These are phyloP conservation scores for Leucophora obtusa DNA, from an alignment of 2,888 invertebrate genomes.

Conservation along the genomic window DNA sequence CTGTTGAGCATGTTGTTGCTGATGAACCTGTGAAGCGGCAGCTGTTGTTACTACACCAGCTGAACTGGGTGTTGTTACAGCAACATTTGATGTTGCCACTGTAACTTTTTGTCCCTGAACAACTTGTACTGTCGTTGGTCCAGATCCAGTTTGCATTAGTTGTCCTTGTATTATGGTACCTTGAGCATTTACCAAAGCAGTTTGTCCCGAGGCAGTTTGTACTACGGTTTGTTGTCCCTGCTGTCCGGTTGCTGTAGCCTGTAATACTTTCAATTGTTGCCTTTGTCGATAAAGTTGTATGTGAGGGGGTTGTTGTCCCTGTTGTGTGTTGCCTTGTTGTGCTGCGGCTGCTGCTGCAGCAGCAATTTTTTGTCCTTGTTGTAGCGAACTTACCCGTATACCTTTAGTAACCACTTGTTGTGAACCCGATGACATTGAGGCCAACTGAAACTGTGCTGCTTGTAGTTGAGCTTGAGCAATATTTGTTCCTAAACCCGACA, in stretches of 20 bases:
- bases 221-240: constrained; percentile 72
- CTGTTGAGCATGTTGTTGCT: constrained; percentile 74
- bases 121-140: constrained; percentile 71
- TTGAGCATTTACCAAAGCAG: constrained; percentile 73
- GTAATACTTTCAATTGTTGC: constrained; percentile 76
- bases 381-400: constrained; percentile 76
- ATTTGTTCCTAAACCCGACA: constrained; percentile 75
- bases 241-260: constrained; percentile 67
- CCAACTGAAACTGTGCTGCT: constrained; percentile 75
- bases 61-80: constrained; percentile 67
- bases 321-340: constrained; percentile 65
- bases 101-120: constrained; percentile 78
- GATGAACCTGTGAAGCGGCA: constrained; percentile 79
- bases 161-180: constrained; percentile 78
- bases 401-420: constrained; percentile 76
- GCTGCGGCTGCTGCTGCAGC: constrained; percentile 51
- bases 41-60: constrained; percentile 76
- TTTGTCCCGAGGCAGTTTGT: constrained; percentile 75
- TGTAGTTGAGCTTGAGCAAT: constrained; percentile 76
- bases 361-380: constrained; percentile 74
- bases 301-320: constrained; percentile 72
- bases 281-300: constrained; percentile 78
- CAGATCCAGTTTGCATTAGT: constrained; percentile 71
- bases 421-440: constrained; percentile 71
- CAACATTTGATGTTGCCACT: constrained; percentile 73